Base-by-base conservation (phyloP, 1,140 invertebrate genomes). In the Teleopsis dalmanni region DNA sequence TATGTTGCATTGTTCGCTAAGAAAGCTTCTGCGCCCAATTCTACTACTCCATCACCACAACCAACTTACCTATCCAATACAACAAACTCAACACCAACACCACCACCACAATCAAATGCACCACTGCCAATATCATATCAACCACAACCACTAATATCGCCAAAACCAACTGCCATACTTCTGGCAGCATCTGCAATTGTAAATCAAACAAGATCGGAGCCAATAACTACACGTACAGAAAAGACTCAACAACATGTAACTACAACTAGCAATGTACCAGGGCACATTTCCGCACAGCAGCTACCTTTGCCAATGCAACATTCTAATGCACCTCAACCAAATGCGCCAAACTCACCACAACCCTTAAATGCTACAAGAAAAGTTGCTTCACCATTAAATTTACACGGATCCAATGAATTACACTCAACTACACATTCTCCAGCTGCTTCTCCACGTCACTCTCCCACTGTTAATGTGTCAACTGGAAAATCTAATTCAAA, bases 1-100 rank as follows among this genome's bases (percentile, higher is more conserved):
- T 95, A 96, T 73, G 82, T 86, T 55, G 81, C 80, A 29, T 76
- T 91, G 43, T 88, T 88, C 67, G 72, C 73, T 48, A 83, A 82
- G 58, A 81, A 80, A 36, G 70, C 75, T 65, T 56, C 69, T 68
- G 55, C 74, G 60, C 57, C 59, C 34, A 54, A 53, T 43, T 48
- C 53, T 41, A 58, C 57, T 50, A 45, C 72, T 65, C 59, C 66
- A 52, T 52, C 67, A 50, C 38, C 70, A 59, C 50, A 72, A 68
- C 35, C 68, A 60, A 13, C 59, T 68, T 66, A 50, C 65, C 68
- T 71, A 41, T 47, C 48, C 4, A 38, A 47, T 19, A 25, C 52
- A 38, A 21, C 52, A 58, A 52, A 31, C 59, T 48, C 4, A 62
- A 59, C 41, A 63, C 71, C 10, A 63, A 65, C 16, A 60, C 72